Conservation (phyloP, 1,140 invertebrate species). For the Phortica variegata region DNA sequence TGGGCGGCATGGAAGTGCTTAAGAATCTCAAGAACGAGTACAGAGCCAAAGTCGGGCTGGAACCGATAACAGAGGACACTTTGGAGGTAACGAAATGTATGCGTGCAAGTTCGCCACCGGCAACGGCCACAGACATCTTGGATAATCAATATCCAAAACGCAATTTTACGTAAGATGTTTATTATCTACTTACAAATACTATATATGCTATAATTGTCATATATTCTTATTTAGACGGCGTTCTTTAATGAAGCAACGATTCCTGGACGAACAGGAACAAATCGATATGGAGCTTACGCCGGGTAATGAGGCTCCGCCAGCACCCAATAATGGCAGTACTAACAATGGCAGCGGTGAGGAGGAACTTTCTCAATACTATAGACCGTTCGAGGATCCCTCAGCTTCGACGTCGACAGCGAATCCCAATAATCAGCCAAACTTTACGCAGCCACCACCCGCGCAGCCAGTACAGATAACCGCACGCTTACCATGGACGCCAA, state of each 20-base stretch:
- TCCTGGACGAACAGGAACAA: constrained; percentile 80
- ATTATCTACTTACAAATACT: not conserved
- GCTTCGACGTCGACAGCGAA: constrained; percentile 39
- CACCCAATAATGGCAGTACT: constrained; percentile 28
- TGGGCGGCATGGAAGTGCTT: constrained; percentile 85
- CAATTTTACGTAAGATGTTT: constrained; percentile 60
- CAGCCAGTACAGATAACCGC: constrained; percentile 50
- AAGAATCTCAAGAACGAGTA: constrained; percentile 75
- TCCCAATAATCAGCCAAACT: constrained; percentile 47
- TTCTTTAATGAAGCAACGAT: constrained; percentile 77
- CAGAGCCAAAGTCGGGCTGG: constrained; percentile 70
- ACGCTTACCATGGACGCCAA: constrained; percentile 88
- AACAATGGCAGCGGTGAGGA: constrained; percentile 51
- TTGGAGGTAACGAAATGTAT: constrained; percentile 89
- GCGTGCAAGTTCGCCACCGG: constrained; percentile 92
- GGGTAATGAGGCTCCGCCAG: constrained; percentile 36
- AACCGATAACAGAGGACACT: constrained; percentile 84
- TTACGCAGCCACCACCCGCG: constrained; percentile 27
- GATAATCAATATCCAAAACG: constrained; percentile 84
- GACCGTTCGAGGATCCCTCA: constrained; percentile 59
- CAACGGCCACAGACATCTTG: constrained; percentile 86
- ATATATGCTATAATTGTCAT: not conserved
- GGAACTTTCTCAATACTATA: constrained; percentile 60
- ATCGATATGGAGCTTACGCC: constrained; percentile 65
- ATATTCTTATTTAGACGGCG: constrained; percentile 20